Evolutionary conservation across 2,113 vertebrate genomes (phyloP).

Genomic region (Siphamia tubifer): DNA sequence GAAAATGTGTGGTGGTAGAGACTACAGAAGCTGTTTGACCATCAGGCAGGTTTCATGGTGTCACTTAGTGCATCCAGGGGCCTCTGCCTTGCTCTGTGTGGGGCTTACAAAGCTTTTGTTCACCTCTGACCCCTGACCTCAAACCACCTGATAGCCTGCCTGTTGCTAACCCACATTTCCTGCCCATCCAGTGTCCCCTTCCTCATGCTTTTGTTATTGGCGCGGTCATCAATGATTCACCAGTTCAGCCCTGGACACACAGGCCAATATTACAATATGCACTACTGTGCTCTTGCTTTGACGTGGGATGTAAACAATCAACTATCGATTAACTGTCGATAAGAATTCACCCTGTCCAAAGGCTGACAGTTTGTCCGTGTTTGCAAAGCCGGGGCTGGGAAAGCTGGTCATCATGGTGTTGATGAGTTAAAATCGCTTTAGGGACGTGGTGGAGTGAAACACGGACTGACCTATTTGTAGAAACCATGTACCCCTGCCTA

Average conservation of each 20-base stretch:
- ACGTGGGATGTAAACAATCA: no score
- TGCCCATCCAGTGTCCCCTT: slow-evolving; percentile 10
- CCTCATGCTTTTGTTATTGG: slow-evolving; percentile 17
- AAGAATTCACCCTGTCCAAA: no score
- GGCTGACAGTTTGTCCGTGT: no score
- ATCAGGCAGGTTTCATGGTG: slow-evolving; percentile 1
- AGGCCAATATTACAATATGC: neutral
- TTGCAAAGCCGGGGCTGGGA: no score
- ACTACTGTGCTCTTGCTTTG: neutral
- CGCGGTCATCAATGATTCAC: slow-evolving; percentile 17
- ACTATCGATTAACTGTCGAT: no score
- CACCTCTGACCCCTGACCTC: slow-evolving; percentile 59
- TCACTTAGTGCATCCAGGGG: slow-evolving; percentile 20
- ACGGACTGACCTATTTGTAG: no score
- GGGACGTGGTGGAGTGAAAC: no score
- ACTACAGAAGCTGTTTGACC: slow-evolving; percentile 11
- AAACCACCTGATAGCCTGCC: slow-evolving; percentile 56
- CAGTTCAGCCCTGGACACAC: neutral
- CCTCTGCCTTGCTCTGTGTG: slow-evolving; percentile 42
- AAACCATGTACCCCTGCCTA: no score
- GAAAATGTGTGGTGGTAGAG: no score
- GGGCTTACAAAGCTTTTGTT: slow-evolving; percentile 72
- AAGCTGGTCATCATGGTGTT: no score
- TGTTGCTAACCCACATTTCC: slow-evolving; percentile 57
- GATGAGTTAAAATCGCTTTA: no score